Conservation (phyloP, 2,113 vertebrate species). For the Callipepla californica region DNA sequence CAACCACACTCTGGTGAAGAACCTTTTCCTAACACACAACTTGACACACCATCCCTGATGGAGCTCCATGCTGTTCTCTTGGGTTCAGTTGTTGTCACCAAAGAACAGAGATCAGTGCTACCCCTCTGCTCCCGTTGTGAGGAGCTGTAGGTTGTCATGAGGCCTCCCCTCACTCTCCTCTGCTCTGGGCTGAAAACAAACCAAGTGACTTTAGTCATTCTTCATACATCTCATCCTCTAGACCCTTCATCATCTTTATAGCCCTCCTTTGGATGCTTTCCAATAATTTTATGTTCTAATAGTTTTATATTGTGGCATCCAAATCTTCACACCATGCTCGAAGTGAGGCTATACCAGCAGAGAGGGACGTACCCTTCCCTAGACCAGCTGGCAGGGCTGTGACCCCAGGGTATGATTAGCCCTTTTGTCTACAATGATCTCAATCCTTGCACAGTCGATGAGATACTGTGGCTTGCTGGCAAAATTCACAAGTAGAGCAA, state of each 20-base stretch:
- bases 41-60: neutral
- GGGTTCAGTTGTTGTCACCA: neutral
- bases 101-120: neutral
- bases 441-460: neutral
- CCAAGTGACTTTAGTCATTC: neutral
- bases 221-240: neutral
- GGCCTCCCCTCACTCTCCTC: neutral
- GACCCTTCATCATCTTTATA: neutral
- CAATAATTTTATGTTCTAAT: neutral
- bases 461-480: neutral
- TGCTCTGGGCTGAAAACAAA: neutral
- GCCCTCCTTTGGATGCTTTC: neutral
- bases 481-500: neutral
- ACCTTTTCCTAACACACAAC: neutral
- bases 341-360: neutral
- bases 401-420: neutral
- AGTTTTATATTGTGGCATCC: neutral
- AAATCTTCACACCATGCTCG: neutral
- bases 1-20: neutral
- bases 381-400: neutral
- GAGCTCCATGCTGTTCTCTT: neutral
- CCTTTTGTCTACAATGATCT: neutral
- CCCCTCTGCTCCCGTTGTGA: neutral
- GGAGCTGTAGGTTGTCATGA: neutral
- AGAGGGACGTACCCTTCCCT: neutral